These are phyloP conservation scores for Sprattus sprattus DNA, from an alignment of 2,113 vertebrate genomes.

Conservation along the genomic window DNA sequence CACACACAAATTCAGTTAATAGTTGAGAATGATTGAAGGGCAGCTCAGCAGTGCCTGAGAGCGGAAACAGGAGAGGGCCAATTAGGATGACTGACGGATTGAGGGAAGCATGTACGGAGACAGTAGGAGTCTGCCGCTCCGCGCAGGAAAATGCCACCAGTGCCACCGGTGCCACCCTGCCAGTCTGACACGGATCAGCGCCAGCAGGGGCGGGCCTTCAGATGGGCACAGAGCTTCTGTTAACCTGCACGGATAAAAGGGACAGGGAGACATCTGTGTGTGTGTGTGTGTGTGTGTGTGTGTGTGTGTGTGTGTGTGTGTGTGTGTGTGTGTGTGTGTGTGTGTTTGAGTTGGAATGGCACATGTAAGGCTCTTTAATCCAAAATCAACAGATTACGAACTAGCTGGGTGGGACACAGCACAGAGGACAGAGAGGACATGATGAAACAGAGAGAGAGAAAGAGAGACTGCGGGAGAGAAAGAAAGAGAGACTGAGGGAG, in stretches of 20 bases:
- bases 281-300: neutral
- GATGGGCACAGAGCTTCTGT: neutral
- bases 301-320: neutral
- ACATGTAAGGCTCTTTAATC: neutral
- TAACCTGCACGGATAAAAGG: neutral
- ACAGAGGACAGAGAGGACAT: neutral
- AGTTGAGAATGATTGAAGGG: neutral
- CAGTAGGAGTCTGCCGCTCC: neutral
- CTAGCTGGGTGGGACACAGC: neutral
- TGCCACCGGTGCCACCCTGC: neutral
- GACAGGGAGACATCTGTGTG: neutral
- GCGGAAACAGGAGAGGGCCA: neutral
- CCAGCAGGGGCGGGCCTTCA: neutral
- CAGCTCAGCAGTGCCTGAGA: neutral
- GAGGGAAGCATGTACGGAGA: neutral
- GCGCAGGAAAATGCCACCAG: neutral
- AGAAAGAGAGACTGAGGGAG: no score
- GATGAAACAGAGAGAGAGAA: slow-evolving; percentile 47
- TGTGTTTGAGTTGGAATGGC: slow-evolving; percentile 63
- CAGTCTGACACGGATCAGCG: neutral
- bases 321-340: neutral
- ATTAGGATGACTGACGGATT: neutral
- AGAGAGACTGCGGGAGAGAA: no score
- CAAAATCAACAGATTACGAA: neutral
- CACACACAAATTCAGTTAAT: neutral